Percentiles rank a stretch among this genome's conserved stretches.
phyloP scores from a whole-genome alignment of 2,888 invertebrate genomes.

The Fragum whitleyi region DNA sequence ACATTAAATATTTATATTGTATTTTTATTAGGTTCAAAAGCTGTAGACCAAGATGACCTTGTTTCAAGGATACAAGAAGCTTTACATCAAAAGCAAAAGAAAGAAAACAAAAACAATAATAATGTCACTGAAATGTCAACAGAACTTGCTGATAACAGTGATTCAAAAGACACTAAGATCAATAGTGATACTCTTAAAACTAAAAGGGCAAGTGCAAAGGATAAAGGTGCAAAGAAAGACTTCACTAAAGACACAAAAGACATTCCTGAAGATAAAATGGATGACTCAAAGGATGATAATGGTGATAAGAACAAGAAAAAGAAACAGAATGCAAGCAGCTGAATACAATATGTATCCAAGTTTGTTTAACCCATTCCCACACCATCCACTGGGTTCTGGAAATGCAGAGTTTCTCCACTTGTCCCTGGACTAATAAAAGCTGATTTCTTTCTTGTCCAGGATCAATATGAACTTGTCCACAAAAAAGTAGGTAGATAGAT shows the following conservation, averaged over 20 bases:
- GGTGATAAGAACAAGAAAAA: slow-evolving; percentile 3
- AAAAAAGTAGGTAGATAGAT: too few species aligned
- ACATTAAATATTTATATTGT: too few species aligned
- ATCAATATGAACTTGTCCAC: too few species aligned
- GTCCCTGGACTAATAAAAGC: too few species aligned
- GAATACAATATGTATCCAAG: background rate
- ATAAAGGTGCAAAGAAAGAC: background rate
- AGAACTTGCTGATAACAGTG: background rate
- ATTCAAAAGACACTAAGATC: slow-evolving; percentile 7
- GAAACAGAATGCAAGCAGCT: slow-evolving; percentile 1
- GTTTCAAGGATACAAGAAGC: slow-evolving; percentile 68
- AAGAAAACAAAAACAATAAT: background rate
- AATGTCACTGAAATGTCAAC: background rate
- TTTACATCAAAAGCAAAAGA: slow-evolving; percentile 30
- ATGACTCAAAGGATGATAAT: background rate
- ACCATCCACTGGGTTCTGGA: too few species aligned
- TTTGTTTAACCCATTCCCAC: too few species aligned
- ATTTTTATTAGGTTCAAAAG: slow-evolving; percentile 64
- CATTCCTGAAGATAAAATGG: background rate
- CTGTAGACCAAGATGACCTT: slow-evolving; percentile 69
- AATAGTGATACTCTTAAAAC: background rate
- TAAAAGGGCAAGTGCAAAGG: background rate
- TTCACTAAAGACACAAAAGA: background rate
- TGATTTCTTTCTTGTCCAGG: too few species aligned
- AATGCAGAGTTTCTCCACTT: too few species aligned